Evolutionary conservation across 2,888 invertebrate genomes (phyloP), one percentile per base, ranked within the genome.

Genomic region (Cheilosia scutellata): DNA sequence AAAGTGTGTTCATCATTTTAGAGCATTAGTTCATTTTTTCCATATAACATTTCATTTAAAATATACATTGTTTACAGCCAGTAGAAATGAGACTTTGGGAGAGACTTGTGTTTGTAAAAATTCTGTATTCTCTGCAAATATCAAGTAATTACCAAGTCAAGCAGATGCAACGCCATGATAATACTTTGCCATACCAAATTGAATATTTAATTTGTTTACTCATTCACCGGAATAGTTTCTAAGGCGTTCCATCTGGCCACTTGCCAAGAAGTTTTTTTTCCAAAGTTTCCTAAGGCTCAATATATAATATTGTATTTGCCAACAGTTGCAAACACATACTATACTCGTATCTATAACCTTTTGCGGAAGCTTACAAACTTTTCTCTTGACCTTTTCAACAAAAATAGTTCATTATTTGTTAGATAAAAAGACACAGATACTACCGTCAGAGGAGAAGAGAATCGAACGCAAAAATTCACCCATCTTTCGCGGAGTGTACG

Each of bases 331-430:
- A 31, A 33, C 31, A 9, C 16, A 27, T 13, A 11, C 1, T 11
- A 16, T 11, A 55, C 6, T 49, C 25, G 13, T 42, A 42, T 42
- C 44, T 44, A 4, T 25, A 53, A 53, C 66, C 29, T 53, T 49
- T 65, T 49, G 5, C 5, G 7, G 9, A 4, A 53, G 7, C 40
- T 27, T 40, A 20, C 7, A 20, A 47, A 51, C 27, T 33, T 11
- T 51, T 20, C 42, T 42, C 6, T 42, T 68, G 66, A 68, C 53
- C 66, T 68, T 68, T 68, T 29, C 66, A 42, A 31, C 16, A 25
- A 7, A 7, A 33, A 40, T 13, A 37, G n/a, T 27, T 16, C 29
- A 42, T 66, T 66, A 11, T 55, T 55, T 33, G 42, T 20, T 42
- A 42, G 53, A 42, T 29, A 13, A 55, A 55, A 55, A 53, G 42